These are phyloP conservation scores for Amaurobius ferox DNA, from an alignment of 2,888 invertebrate genomes.

Conservation along the genomic window DNA sequence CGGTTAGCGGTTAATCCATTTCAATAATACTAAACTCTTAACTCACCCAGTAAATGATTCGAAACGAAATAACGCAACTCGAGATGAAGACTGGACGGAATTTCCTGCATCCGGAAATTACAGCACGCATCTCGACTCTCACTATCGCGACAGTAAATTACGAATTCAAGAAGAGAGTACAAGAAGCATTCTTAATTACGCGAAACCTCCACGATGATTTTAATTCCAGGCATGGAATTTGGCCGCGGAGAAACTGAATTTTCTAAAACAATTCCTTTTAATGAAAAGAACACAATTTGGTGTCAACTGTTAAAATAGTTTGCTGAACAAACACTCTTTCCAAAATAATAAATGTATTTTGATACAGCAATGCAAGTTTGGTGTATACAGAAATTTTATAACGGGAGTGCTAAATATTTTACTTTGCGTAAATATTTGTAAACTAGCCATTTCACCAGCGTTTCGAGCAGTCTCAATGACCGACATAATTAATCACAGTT, in stretches of 20 bases:
- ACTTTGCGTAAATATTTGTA: too few species aligned
- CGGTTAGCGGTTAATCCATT: too few species aligned
- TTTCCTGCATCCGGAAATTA: background rate
- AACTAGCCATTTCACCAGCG: too few species aligned
- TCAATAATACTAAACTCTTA: background rate
- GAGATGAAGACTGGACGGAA: background rate
- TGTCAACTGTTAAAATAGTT: too few species aligned
- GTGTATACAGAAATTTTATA: too few species aligned
- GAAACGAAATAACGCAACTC: background rate
- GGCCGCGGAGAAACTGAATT: background rate
- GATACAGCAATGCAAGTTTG: too few species aligned
- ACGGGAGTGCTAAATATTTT: too few species aligned
- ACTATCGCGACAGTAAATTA: too few species aligned
- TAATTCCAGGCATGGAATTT: background rate
- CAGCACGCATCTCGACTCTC: background rate
- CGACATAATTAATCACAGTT: too few species aligned
- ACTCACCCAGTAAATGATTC: background rate
- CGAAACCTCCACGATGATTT: background rate
- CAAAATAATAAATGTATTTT: too few species aligned
- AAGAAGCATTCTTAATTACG: background rate
- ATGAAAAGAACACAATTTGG: background rate
- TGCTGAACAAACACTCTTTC: too few species aligned
- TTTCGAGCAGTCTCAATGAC: too few species aligned
- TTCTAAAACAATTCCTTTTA: background rate
- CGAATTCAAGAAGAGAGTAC: background rate